Evolutionary conservation across 2,797 vertebrate species (phyloP), one percentile per base, ranked within the genome.

Genomic region (Gallirallus australis): DNA sequence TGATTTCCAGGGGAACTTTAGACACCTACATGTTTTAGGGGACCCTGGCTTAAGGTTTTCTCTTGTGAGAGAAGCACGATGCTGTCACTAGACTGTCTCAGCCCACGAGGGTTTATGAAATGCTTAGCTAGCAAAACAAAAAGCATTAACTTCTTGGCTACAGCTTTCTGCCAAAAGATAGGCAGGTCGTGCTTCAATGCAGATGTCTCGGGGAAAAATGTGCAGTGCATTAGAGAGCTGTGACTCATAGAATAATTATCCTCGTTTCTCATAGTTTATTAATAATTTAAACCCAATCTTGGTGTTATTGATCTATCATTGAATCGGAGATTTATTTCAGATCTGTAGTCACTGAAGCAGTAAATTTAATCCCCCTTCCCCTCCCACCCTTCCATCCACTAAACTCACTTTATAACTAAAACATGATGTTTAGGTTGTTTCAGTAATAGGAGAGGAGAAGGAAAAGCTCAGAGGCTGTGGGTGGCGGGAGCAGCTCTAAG

Each of bases 221-320:
- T 88, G 86, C 90, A 90, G 90, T 86, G 76, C 82, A 88, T 97
- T 93, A 82, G 82, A 86, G 87, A 83, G 70, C 82, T 64, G 80
- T 78, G 75, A 92, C 86, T 96, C 93, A 96, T 66, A 76, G 85
- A 91, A 94, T 87, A 76, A 91, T 87, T 82, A 96, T 86, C 39
- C 69, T 81, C 71, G 17, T 95, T 94, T 93, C 92, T 97, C 93
- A 66, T 89, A 84, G 80, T 88, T 92, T 85, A 93, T 97, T 96
- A 97, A 95, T 97, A 91, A 96, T 95, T 96, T 92, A 97, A 96
- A 95, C 86, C 90, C 88, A 93, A 85, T 94, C 82, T 96, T 77
- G 45, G 77, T 96, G 89, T 92, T 94, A 95, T 95, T 89, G 86
- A 97, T 96, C 93, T 93, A 94, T 95, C 93, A 93, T 65, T 94